Conservation (phyloP, 2,888 invertebrate species). For the Dusona sp. region DNA sequence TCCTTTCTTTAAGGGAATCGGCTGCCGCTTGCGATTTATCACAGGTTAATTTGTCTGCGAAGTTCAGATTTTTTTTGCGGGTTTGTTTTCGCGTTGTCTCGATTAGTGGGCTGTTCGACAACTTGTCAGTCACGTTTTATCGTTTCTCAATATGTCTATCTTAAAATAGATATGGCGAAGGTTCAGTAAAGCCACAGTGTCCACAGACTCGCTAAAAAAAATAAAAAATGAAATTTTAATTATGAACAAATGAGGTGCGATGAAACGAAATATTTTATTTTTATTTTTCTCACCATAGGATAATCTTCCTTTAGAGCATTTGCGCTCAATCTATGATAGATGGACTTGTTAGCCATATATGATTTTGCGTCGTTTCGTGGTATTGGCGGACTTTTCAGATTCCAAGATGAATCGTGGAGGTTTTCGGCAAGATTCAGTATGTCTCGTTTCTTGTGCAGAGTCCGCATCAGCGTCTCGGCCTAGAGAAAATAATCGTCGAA, state of each 20-base stretch:
- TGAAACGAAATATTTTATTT: background rate
- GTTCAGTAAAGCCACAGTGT: slow-evolving; percentile 75
- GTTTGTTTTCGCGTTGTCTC: background rate
- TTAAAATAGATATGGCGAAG: slow-evolving; percentile 73
- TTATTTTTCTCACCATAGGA: slow-evolving; percentile 84
- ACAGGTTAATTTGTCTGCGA: background rate
- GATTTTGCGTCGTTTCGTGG: slow-evolving; percentile 87
- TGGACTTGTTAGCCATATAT: slow-evolving; percentile 88
- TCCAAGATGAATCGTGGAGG: slow-evolving; percentile 86
- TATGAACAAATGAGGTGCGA: background rate
- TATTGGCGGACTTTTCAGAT: slow-evolving; percentile 86
- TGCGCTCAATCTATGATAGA: slow-evolving; percentile 87
- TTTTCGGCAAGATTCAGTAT: slow-evolving; percentile 87
- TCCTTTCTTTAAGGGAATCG: background rate
- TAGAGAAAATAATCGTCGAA: slow-evolving; percentile 13
- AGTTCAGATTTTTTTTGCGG: background rate
- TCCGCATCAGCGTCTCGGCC: slow-evolving; percentile 28
- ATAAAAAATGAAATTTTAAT: background rate
- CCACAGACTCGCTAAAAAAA: slow-evolving; percentile 73
- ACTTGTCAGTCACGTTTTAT: slow-evolving; percentile 1
- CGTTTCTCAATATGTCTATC: background rate
- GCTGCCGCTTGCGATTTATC: slow-evolving; percentile 13
- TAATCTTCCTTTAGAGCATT: slow-evolving; percentile 87
- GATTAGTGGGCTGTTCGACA: slow-evolving; percentile 3
- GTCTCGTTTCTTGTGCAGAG: slow-evolving; percentile 85